A percentile compares a stretch with the other conserved stretches of the same genome.
These are phyloP conservation scores for Pitangus sulphuratus DNA, from an alignment of 2,797 vertebrate species.

Conservation along the genomic window DNA sequence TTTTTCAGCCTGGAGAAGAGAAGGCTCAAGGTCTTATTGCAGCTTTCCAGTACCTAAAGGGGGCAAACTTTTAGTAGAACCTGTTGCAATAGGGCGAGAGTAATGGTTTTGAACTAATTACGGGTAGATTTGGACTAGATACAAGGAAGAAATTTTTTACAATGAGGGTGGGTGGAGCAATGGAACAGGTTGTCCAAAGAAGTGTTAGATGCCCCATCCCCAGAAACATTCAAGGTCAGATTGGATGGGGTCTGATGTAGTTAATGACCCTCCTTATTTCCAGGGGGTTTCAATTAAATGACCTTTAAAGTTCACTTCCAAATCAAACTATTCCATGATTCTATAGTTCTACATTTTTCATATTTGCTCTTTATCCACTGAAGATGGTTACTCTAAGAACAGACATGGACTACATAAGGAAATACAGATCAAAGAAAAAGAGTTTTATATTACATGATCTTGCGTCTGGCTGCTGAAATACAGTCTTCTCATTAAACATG, in stretches of 20 bases:
- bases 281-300: not conserved
- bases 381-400: not conserved
- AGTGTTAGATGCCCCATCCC: not conserved
- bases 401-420: not conserved
- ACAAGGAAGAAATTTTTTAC: accelerated
- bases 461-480: not conserved
- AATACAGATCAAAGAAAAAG: not conserved
- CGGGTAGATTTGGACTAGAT: not conserved
- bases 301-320: not conserved
- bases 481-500: not conserved
- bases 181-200: not conserved
- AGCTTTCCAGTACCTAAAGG: not conserved
- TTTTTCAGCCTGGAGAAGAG: not conserved
- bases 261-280: not conserved
- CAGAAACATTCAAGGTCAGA: not conserved
- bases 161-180: not conserved
- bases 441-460: not conserved
- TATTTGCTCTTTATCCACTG: not conserved
- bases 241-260: not conserved
- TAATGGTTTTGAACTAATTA: not conserved
- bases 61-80: not conserved
- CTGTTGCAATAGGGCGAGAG: not conserved
- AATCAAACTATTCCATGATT: not conserved
- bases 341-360: not conserved
- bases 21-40: not conserved